phyloP scores from a whole-genome alignment of 1,140 invertebrate genomes.

The Dolichoris vasculosae region DNA sequence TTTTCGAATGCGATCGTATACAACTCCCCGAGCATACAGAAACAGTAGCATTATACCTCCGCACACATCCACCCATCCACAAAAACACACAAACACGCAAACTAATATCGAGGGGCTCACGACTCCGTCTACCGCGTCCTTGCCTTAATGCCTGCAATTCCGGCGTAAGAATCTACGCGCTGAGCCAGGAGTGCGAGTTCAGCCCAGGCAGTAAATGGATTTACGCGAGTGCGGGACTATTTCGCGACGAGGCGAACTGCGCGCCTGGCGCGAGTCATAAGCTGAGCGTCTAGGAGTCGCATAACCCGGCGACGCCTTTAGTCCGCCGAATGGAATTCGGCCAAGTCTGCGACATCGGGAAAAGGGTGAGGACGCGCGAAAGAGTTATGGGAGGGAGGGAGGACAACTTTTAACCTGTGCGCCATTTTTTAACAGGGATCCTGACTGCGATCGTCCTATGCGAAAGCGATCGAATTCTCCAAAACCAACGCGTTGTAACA shows the following conservation, averaged over 20 bases:
- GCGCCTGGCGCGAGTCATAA: conserved; percentile 55
- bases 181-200: neutral
- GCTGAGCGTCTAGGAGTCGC: conserved; percentile 6
- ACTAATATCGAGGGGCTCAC: too few species aligned
- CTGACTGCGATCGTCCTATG: too few species aligned
- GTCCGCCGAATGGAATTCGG: neutral
- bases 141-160: conserved; percentile 1
- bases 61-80: neutral
- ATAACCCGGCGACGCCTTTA: neutral
- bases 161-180: neutral
- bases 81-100: too few species aligned
- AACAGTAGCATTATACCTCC: neutral
- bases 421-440: too few species aligned
- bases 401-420: neutral
- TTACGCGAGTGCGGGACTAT: conserved; percentile 9
- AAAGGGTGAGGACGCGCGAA: neutral
- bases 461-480: too few species aligned
- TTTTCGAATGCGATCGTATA: neutral
- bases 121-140: too few species aligned
- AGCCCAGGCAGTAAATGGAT: conserved; percentile 41
- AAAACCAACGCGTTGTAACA: too few species aligned
- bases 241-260: neutral
- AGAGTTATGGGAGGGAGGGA: neutral
- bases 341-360: neutral
- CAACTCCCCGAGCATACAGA: neutral